phyloP scores from a whole-genome alignment of 2,888 invertebrate genomes.

The Drosophila nr. perissopoda region DNA sequence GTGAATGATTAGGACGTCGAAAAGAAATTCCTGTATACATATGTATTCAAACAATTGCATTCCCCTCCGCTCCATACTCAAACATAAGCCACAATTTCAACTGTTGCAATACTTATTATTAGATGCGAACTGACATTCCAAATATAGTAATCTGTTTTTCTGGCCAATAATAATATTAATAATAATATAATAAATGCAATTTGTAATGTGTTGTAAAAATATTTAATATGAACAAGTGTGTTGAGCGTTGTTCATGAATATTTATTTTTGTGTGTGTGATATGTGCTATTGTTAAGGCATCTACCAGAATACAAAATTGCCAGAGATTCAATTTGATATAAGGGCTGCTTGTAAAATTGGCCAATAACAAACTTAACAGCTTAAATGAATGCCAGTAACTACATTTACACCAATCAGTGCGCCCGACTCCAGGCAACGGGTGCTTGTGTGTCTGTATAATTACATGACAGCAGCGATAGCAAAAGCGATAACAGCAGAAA shows the following conservation, averaged over 20 bases:
- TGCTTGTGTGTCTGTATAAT: constrained; percentile 65
- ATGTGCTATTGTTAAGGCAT: not conserved
- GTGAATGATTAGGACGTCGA: not conserved
- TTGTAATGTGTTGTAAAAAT: not conserved
- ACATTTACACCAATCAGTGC: constrained; percentile 50
- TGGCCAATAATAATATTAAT: not conserved
- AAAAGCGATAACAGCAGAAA: constrained; percentile 39
- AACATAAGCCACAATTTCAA: too few species aligned
- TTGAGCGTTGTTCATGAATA: not conserved
- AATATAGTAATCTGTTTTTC: not conserved
- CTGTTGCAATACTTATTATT: not conserved
- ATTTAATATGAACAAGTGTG: not conserved
- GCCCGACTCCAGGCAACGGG: constrained; percentile 28
- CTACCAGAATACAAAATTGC: not conserved
- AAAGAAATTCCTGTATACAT: too few species aligned
- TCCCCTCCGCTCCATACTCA: too few species aligned
- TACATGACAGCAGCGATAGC: constrained; percentile 68
- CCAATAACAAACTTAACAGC: constrained; percentile 19
- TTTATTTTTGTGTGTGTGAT: not conserved
- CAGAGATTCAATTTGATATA: not conserved
- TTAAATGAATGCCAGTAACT: constrained; percentile 27
- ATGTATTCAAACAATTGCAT: too few species aligned
- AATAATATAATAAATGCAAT: not conserved
- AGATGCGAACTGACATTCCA: not conserved
- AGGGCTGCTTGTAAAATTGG: not conserved